Base-by-base conservation (phyloP, 2,113 vertebrate genomes). In the Strix uralensis region DNA sequence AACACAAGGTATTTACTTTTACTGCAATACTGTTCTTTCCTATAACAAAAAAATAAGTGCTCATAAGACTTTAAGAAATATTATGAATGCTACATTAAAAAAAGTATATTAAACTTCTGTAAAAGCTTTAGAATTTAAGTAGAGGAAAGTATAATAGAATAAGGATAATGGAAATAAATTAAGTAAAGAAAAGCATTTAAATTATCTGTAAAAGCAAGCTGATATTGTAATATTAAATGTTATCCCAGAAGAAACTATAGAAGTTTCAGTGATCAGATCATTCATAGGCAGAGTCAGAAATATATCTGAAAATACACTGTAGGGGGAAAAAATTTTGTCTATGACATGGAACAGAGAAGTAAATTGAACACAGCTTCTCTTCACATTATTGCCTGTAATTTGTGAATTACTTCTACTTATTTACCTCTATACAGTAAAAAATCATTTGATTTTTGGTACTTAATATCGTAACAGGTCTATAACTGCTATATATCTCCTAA, bases 261-360 rank as follows among this genome's bases (percentile, higher is more conserved):
- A 12, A 26, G 5, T 32, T 86, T 81, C 36, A 77, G 26, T 70
- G 21, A 29, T 66, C 13, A 15, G 3, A 7, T 81, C 72, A 10
- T 71, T 93, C 51, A 40, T 36, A 44, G 17, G 26, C 15, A 73
- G 61, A 89, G 32, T 19, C 3, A 9, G 54, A 75, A 81, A 91
- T 52, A 46, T 1, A 26, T 29, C 15, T 79, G 46, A 40, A 82
- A 58, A 54, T 20, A 79, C 2, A 16, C 25, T 44, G 3, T 6
- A 42, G 17, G 11, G 12, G 7, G 3, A 4, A 1, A 2, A 21
- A 19, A 20, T 11, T 22, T 65, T 78, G 7, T 15, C 36, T 2
- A 2, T 54, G 46, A 57, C 2, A 6, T 38, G 17, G 7, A 82
- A 82, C 0, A 1, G 21, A 82, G 34, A 86, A 66, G 8, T 40